These are phyloP conservation scores for Papilio machaon DNA, from an alignment of 1,140 invertebrate species.

Conservation along the genomic window DNA sequence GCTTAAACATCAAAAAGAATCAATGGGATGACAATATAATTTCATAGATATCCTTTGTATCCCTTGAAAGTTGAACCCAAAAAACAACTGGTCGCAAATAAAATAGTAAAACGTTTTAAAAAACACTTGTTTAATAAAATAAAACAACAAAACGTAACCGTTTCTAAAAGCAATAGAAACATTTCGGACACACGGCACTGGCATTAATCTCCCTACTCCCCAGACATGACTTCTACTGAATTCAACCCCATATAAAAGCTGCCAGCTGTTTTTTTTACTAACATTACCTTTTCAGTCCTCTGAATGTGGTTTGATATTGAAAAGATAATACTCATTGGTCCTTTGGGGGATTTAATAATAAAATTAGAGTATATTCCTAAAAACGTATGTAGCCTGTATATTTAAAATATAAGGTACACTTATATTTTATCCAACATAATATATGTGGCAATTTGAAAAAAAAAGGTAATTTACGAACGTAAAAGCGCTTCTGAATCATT, in stretches of 20 bases:
- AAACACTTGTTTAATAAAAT: not conserved
- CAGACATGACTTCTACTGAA: constrained; percentile 30
- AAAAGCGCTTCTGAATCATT: constrained; percentile 19
- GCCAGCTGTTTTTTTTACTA: not conserved
- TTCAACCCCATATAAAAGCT: constrained; percentile 31
- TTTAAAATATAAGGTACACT: not conserved
- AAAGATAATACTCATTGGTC: constrained; percentile 10
- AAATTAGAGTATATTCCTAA: not conserved
- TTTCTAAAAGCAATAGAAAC: constrained; percentile 30
- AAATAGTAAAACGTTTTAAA: not conserved
- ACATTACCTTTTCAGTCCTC: constrained; percentile 13
- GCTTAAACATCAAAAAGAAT: not conserved
- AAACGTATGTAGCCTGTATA: not conserved
- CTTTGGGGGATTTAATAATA: constrained; percentile 2
- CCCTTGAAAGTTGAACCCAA: no score
- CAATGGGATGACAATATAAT: not conserved
- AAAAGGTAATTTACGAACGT: not conserved
- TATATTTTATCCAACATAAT: not conserved
- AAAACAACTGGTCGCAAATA: not conserved
- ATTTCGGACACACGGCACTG: constrained; percentile 32
- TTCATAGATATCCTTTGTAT: not conserved
- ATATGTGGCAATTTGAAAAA: not conserved
- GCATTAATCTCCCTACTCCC: constrained; percentile 30
- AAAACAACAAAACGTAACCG: constrained; percentile 1
- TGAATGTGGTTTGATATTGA: constrained; percentile 27